Evolutionary conservation across 2,888 invertebrate species (phyloP).

Genomic region (Germaria angustata): DNA sequence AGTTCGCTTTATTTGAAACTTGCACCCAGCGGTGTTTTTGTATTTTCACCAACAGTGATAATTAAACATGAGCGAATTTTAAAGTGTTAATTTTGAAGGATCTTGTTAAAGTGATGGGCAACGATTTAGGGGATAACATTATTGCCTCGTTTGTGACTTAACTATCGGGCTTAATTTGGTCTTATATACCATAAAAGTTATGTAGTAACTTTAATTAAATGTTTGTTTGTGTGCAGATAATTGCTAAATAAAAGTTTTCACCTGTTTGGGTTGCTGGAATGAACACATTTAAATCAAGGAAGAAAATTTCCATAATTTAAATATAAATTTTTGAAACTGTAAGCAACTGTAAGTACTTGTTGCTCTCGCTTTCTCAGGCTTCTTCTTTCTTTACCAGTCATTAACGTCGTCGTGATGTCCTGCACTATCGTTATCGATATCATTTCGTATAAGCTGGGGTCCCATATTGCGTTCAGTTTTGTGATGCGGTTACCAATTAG

Average conservation of each 20-base stretch:
- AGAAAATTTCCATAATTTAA: not conserved
- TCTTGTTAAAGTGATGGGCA: not conserved
- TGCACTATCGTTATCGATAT: no score
- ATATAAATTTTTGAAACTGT: not conserved
- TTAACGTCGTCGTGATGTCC: no score
- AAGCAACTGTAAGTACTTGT: no score
- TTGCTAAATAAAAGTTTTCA: not conserved
- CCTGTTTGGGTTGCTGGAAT: not conserved
- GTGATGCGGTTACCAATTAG: no score
- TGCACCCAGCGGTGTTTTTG: not conserved
- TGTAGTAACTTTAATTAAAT: not conserved
- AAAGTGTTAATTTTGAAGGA: slow-evolving; percentile 59
- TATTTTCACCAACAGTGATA: slow-evolving; percentile 17
- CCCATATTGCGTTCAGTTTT: no score
- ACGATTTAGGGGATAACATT: slow-evolving; percentile 18
- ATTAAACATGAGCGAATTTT: slow-evolving; percentile 43
- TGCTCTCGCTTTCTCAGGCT: no score
- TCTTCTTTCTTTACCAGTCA: no score
- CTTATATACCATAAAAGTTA: not conserved
- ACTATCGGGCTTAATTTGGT: not conserved
- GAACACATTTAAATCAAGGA: no score
- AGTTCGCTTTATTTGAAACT: slow-evolving; percentile 18
- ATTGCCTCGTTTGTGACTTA: slow-evolving; percentile 8
- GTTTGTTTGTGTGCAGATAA: not conserved
- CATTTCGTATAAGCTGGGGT: no score